A percentile compares a stretch with the other conserved stretches of the same genome.
Evolutionary conservation across 1,140 invertebrate genomes (phyloP).

Genomic region (Hyles vespertilio): DNA sequence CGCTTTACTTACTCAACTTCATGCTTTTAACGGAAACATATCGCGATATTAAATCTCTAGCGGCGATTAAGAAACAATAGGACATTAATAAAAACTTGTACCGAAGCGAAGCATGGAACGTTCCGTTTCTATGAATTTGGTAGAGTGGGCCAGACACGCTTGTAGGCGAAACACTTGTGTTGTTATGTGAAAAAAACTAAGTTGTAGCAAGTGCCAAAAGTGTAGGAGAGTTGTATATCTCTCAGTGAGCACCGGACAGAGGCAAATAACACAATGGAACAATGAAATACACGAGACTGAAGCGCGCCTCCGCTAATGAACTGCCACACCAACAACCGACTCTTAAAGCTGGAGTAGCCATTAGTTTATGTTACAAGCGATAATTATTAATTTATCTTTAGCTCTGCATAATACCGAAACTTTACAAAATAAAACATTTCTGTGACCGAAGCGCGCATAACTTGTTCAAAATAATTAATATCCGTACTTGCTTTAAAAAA

Average conservation of each 20-base stretch:
- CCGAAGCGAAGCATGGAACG: slow-evolving; percentile 50
- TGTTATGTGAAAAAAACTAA: slow-evolving; percentile 6
- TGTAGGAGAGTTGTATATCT: slow-evolving; percentile 33
- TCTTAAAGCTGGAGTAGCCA: slow-evolving; percentile 25
- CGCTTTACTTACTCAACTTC: slow-evolving; percentile 47
- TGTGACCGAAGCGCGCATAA: too few species aligned
- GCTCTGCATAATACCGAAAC: background rate
- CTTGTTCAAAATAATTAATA: too few species aligned
- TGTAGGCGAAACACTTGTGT: background rate
- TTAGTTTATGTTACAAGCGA: slow-evolving; percentile 22
- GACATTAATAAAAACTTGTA: slow-evolving; percentile 60
- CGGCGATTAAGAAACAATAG: slow-evolving; percentile 70
- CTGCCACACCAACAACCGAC: slow-evolving; percentile 24
- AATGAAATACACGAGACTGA: slow-evolving; percentile 41
- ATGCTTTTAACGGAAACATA: slow-evolving; percentile 65
- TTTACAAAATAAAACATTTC: too few species aligned
- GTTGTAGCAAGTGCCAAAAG: slow-evolving; percentile 4
- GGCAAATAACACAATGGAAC: slow-evolving; percentile 48
- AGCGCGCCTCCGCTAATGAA: slow-evolving; percentile 41
- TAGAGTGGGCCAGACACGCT: slow-evolving; percentile 8
- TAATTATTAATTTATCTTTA: slow-evolving; percentile 16
- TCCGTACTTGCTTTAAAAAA: too few species aligned
- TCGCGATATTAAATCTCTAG: slow-evolving; percentile 61
- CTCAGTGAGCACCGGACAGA: slow-evolving; percentile 33
- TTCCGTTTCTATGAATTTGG: slow-evolving; percentile 51